A percentile compares a stretch with the other conserved stretches of the same genome.
Evolutionary conservation across 1,140 invertebrate species (phyloP).

Genomic region (Micrasema minimum): DNA sequence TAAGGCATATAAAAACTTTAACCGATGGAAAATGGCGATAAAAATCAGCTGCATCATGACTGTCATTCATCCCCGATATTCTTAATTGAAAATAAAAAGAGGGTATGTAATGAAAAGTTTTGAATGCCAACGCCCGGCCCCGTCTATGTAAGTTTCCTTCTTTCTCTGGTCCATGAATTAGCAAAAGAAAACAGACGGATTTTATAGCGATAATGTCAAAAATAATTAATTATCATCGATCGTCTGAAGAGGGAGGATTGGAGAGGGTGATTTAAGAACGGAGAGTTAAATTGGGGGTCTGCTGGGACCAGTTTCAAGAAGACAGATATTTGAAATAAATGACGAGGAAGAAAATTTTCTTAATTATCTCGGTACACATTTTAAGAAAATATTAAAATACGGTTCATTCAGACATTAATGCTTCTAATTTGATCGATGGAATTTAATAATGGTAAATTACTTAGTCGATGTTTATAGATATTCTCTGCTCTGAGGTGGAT

Average conservation of each 20-base stretch:
- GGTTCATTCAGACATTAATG: too few relatives aligned
- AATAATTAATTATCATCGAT: conserved; percentile 71
- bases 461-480: too few relatives aligned
- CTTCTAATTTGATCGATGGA: too few relatives aligned
- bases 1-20: conserved; percentile 20
- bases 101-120: conserved; percentile 46
- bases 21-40: conserved; percentile 26
- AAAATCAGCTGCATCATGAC: conserved; percentile 48
- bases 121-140: conserved; percentile 52
- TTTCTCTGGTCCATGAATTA: conserved; percentile 65
- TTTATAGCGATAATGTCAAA: conserved; percentile 70
- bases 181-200: conserved; percentile 67
- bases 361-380: too few relatives aligned
- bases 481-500: too few relatives aligned
- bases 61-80: conserved; percentile 44
- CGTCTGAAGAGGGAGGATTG: conserved; percentile 47
- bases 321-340: conserved; percentile 22
- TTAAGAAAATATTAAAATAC: too few relatives aligned
- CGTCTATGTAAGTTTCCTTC: conserved; percentile 19
- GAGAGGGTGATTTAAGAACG: conserved; percentile 38
- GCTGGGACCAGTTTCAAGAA: conserved; percentile 14
- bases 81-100: conserved; percentile 52
- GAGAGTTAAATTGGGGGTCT: conserved; percentile 35
- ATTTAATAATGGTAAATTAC: too few relatives aligned
- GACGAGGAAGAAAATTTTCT: too few relatives aligned